Conservation (phyloP, 2,888 invertebrate species). For the Noctua fimbriata region DNA sequence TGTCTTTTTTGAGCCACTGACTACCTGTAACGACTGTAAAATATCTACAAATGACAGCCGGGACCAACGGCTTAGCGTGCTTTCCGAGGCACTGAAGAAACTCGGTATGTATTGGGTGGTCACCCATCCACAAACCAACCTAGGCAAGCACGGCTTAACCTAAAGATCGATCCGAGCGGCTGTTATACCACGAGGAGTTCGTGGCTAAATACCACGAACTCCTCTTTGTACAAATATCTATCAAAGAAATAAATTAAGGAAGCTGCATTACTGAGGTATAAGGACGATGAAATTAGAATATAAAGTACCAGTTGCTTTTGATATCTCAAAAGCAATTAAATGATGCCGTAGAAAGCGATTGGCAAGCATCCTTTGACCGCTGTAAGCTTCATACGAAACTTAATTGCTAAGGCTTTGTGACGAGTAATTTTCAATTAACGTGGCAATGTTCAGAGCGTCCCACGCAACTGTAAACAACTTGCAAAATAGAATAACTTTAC, state of each 20-base stretch:
- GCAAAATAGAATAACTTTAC: conserved; percentile 13
- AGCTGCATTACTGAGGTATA: neutral
- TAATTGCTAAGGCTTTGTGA: conserved; percentile 44
- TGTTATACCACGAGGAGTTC: too few species aligned
- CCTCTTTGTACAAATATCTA: too few species aligned
- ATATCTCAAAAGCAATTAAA: conserved; percentile 47
- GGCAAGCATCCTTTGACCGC: conserved; percentile 51
- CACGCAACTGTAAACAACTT: conserved; percentile 19
- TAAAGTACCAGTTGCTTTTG: conserved; percentile 10
- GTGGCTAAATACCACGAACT: too few species aligned
- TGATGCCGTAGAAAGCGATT: conserved; percentile 29
- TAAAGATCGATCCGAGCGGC: too few species aligned
- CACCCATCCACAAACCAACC: too few species aligned
- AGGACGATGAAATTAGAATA: neutral
- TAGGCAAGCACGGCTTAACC: too few species aligned
- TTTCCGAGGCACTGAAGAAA: too few species aligned
- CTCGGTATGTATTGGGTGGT: too few species aligned
- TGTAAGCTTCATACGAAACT: conserved; percentile 28
- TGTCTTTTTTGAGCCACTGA: too few species aligned
- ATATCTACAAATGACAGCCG: too few species aligned
- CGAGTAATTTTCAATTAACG: conserved; percentile 39
- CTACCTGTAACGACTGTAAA: too few species aligned
- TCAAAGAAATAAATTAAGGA: neutral
- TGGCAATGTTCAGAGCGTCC: conserved; percentile 16
- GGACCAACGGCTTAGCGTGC: too few species aligned